Conservation (phyloP, 2,797 vertebrate species). For the Aeoliscus strigatus region DNA sequence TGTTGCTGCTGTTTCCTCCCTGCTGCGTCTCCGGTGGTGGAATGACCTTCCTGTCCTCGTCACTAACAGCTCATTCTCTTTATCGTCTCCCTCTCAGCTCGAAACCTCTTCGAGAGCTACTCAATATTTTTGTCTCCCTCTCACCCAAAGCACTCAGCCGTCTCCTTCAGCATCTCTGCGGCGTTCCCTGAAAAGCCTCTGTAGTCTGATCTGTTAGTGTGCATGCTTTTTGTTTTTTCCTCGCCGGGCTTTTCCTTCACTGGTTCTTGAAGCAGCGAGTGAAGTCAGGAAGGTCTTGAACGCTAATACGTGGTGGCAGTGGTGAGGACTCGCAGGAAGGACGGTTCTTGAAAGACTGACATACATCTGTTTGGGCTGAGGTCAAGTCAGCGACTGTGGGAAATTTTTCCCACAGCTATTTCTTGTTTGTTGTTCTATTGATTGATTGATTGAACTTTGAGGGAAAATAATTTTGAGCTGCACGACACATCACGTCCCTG, state of each 20-base stretch:
- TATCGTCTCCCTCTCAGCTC: too few relatives aligned
- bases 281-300: too few relatives aligned
- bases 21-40: conserved; percentile 20
- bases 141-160: conserved; percentile 24
- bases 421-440: too few relatives aligned
- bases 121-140: conserved; percentile 8
- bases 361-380: conserved; percentile 40
- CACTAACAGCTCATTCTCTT: conserved; percentile 14
- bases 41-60: conserved; percentile 40
- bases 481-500: too few relatives aligned
- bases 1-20: conserved; percentile 1
- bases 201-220: too few relatives aligned
- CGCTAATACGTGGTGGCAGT: background rate
- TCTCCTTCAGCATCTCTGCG: conserved; percentile 28
- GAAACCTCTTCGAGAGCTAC: conserved; percentile 24
- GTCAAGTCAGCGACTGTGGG: conserved; percentile 38
- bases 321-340: background rate
- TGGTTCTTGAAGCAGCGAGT: too few relatives aligned
- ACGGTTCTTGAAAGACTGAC: conserved; percentile 11
- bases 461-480: too few relatives aligned
- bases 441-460: too few relatives aligned
- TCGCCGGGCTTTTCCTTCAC: too few relatives aligned
- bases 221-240: too few relatives aligned
- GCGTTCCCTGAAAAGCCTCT: too few relatives aligned
- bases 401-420: conserved; percentile 51